phyloP scores from a whole-genome alignment of 2,888 invertebrate genomes.

The Bruchidius siliquastri region DNA sequence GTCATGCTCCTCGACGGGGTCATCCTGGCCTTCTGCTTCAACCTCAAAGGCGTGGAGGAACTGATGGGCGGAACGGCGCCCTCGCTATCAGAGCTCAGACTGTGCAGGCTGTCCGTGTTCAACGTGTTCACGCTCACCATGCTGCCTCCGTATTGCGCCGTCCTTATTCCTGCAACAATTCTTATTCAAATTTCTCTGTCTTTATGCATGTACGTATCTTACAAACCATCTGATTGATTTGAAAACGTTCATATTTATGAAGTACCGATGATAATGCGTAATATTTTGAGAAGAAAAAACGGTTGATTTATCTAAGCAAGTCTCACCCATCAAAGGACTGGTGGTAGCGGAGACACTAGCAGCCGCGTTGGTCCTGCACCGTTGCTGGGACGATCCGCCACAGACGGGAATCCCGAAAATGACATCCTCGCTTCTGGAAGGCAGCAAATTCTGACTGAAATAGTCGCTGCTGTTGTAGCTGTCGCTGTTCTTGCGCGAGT shows the following conservation, averaged over 20 bases:
- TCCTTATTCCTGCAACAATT: background rate
- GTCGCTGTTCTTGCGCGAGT: conserved; percentile 43
- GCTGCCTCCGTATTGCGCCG: conserved; percentile 56
- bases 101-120: conserved; percentile 62
- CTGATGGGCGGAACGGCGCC: conserved; percentile 50
- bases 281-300: no score
- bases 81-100: conserved; percentile 63
- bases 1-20: conserved; percentile 60
- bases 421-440: conserved; percentile 77
- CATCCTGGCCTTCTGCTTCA: conserved; percentile 52
- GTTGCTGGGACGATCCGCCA: conserved; percentile 25
- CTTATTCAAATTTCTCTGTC: no score
- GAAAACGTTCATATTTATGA: no score
- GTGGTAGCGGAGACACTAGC: conserved; percentile 64
- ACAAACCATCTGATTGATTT: no score
- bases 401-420: conserved; percentile 46
- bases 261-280: no score
- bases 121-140: conserved; percentile 60
- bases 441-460: conserved; percentile 56
- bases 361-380: conserved; percentile 49
- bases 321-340: conserved; percentile 61
- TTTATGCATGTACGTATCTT: no score
- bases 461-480: conserved; percentile 40
- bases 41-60: conserved; percentile 49
- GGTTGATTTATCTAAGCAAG: no score